Evolutionary conservation across 2,888 invertebrate genomes (phyloP).

Genomic region (Tethea ocularis): DNA sequence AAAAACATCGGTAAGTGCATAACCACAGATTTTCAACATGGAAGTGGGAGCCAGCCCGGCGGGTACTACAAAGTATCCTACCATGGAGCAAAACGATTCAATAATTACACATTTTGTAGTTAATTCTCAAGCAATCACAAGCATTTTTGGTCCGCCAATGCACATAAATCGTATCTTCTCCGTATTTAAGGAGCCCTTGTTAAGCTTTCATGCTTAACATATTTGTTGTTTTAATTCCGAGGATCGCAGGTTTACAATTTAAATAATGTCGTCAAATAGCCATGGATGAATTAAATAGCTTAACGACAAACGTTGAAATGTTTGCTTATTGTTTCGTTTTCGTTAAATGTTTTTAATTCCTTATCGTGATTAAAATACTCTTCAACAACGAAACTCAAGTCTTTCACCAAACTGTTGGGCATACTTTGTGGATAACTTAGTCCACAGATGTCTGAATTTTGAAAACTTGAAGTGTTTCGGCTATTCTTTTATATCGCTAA

Average conservation of each 20-base stretch:
- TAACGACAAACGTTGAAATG: background rate
- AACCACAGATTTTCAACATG: no score
- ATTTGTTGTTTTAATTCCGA: constrained; percentile 44
- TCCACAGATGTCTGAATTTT: no score
- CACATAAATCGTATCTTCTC: background rate
- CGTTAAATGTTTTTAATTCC: background rate
- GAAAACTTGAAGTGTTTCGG: no score
- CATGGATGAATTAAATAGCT: constrained; percentile 32
- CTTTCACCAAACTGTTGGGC: background rate
- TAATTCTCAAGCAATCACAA: background rate
- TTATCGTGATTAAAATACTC: background rate
- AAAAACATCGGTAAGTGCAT: no score
- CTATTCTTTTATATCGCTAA: no score
- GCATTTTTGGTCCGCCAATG: background rate
- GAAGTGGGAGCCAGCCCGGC: no score
- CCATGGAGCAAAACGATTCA: no score
- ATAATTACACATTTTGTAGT: background rate
- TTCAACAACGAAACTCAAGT: no score
- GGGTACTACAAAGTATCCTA: no score
- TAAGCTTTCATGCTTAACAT: constrained; percentile 10
- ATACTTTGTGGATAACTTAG: no score
- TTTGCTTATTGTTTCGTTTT: background rate
- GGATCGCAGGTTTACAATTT: constrained; percentile 45
- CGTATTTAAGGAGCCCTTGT: background rate
- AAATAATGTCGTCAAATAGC: constrained; percentile 50